A percentile compares a stretch with the other conserved stretches of the same genome.
These are phyloP conservation scores for Papilio demoleus DNA, from an alignment of 2,888 invertebrate genomes.

Conservation along the genomic window DNA sequence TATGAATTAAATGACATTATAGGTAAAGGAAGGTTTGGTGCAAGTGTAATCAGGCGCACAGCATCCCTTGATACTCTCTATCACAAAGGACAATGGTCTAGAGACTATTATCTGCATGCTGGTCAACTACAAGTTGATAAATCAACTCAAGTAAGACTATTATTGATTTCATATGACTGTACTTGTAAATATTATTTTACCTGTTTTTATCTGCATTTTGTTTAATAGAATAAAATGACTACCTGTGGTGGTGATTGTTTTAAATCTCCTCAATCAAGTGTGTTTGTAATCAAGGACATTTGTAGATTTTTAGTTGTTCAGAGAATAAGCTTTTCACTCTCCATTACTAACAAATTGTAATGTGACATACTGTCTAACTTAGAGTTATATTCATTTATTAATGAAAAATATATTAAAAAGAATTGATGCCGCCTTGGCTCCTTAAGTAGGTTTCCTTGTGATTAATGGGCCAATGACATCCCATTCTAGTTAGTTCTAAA, in stretches of 20 bases:
- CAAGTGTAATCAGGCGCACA: slow-evolving; percentile 88
- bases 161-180: neutral
- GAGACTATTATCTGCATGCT: slow-evolving; percentile 88
- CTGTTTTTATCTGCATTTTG: neutral
- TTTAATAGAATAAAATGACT: neutral
- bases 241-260: neutral
- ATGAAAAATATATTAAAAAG: too few species aligned
- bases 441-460: too few species aligned
- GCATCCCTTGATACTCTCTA: slow-evolving; percentile 91
- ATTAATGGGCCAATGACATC: too few species aligned
- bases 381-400: too few species aligned
- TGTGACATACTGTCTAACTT: too few species aligned
- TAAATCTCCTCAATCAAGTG: neutral
- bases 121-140: slow-evolving; percentile 89
- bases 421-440: too few species aligned
- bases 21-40: slow-evolving; percentile 83
- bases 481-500: too few species aligned
- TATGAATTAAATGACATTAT: slow-evolving; percentile 44
- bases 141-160: slow-evolving; percentile 87
- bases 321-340: neutral
- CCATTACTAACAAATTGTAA: too few species aligned
- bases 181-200: slow-evolving; percentile 8
- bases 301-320: neutral
- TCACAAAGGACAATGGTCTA: slow-evolving; percentile 90
- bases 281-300: neutral